Percentiles rank a stretch among this genome's conserved stretches.
Evolutionary conservation across 1,140 invertebrate genomes (phyloP).

Genomic region (Yoshiicerus persimilis): DNA sequence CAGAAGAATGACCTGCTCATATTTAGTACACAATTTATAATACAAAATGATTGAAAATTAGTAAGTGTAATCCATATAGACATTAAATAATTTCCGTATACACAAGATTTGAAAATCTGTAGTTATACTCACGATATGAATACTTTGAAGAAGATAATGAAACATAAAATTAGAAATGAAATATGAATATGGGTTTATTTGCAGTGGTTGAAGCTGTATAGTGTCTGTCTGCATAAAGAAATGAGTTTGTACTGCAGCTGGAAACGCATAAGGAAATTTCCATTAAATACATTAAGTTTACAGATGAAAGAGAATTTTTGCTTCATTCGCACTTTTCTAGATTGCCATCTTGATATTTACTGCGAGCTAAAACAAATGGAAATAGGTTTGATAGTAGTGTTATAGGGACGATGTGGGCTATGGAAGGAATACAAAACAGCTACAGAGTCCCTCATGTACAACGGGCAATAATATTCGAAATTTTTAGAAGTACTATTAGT

Average conservation of each 20-base stretch:
- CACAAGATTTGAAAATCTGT: too few species aligned
- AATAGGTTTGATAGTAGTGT: background rate
- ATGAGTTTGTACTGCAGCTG: background rate
- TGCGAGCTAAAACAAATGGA: background rate
- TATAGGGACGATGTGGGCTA: background rate
- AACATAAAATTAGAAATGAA: too few species aligned
- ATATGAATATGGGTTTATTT: background rate
- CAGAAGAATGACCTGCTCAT: too few species aligned
- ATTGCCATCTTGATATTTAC: background rate
- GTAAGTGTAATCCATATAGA: too few species aligned
- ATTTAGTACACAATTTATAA: too few species aligned
- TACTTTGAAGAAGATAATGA: too few species aligned
- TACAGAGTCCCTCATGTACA: background rate
- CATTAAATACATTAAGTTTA: background rate
- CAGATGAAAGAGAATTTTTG: background rate
- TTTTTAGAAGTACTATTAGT: background rate
- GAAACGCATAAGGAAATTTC: background rate
- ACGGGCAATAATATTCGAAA: background rate
- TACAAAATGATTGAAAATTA: too few species aligned
- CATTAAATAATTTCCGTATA: too few species aligned
- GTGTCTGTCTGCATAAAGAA: background rate
- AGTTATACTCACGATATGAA: too few species aligned
- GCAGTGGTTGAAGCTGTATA: background rate
- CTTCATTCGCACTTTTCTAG: background rate
- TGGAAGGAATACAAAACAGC: background rate